Base-by-base conservation (phyloP, 2,113 vertebrate genomes). In the Rhynchomys soricoides region DNA sequence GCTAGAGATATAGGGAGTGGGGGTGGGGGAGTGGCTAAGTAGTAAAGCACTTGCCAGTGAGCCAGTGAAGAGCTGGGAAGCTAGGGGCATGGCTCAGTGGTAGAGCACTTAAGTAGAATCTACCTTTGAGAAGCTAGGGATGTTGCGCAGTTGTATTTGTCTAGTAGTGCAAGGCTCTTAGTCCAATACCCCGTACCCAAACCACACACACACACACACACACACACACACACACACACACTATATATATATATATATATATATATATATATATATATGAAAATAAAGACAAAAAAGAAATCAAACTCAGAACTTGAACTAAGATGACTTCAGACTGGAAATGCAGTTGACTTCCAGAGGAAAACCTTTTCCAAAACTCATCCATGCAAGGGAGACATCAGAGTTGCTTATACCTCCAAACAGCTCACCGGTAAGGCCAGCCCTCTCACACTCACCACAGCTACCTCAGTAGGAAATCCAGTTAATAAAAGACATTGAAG, bases 401-500 rank as follows among this genome's bases (percentile, higher is more conserved):
- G 70, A 37, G 40, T 43, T 34, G 77, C 66, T 37, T 21, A 4
- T 0, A 45, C 45, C 3, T 3, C 0, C 34, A 6, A 50, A 34
- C 2, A 21, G 40, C 77, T 77, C 73, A 45, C 24, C 55, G 0
- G 11, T 1, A 5, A 82, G 16, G 21, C 0, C 19, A 81, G 70
- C n/a, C 16, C 19, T 31, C 73, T 50, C 0, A 1, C 48, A 57
- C 71, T 2, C 66, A 15, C 21, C 4, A 1, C 0, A 2, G 5
- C 75, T 11, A 50, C 74, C 11, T 0, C 64, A 50, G 94, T 43
- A 0, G 5, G 82, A 94, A 90, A 64, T 7, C 29, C 52, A 79
- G 79, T 62, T 93, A 31, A 93, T 62, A 66, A 96, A 95, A 92
- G 94, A 81, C 37, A 43, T 52, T 52, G 74, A 78, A 93, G 97